phyloP scores from a whole-genome alignment of 2,797 vertebrate genomes.

The Taeniopygia guttata region DNA sequence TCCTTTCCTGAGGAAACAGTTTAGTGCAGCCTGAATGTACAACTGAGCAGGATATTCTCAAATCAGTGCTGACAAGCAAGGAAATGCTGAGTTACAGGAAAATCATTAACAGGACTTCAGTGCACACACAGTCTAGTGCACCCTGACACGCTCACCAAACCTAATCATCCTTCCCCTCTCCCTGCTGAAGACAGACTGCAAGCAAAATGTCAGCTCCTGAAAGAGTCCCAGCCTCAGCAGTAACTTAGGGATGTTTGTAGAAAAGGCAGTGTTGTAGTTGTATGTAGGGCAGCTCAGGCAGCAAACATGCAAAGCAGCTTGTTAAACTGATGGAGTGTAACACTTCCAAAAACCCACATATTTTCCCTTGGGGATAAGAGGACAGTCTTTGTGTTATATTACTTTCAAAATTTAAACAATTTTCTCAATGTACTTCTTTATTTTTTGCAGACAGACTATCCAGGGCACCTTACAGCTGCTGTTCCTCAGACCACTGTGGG shows the following conservation, averaged over 20 bases:
- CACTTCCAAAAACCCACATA: rapidly evolving
- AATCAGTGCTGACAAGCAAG: not conserved
- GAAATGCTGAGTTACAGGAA: not conserved
- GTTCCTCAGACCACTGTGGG: not conserved
- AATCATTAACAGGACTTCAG: not conserved
- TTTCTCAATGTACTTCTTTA: not conserved
- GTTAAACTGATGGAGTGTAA: not conserved
- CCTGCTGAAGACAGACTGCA: not conserved
- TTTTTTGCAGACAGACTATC: not conserved
- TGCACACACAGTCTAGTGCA: rapidly evolving
- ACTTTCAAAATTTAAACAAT: not conserved
- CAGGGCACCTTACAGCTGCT: not conserved
- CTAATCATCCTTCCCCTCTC: not conserved
- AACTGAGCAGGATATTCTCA: not conserved
- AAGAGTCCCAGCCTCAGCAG: not conserved
- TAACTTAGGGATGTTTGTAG: not conserved
- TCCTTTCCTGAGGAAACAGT: conserved; percentile 79
- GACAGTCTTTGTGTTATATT: not conserved
- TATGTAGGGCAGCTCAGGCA: not conserved
- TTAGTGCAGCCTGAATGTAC: not conserved
- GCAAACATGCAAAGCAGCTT: not conserved
- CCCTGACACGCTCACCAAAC: not conserved
- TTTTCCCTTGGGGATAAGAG: not conserved
- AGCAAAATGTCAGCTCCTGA: not conserved
- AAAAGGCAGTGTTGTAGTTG: not conserved